Base-by-base conservation (phyloP, 2,888 invertebrate species). In the Trichogramma evanescens region DNA sequence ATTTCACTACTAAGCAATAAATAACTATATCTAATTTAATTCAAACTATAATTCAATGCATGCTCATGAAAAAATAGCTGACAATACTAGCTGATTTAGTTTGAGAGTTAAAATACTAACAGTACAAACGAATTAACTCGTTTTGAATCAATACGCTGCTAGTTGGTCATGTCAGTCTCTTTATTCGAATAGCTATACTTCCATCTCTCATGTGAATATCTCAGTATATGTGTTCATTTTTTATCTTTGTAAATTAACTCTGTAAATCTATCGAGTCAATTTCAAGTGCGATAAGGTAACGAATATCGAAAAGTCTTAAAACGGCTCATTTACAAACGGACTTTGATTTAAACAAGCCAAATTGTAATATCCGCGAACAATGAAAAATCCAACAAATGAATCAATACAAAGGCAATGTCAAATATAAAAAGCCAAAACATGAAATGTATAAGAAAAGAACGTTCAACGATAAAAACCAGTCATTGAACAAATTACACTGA, bases 251-350 rank as follows among this genome's bases (percentile, higher is more conserved):
- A 42, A 45, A 42, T 10, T 49, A 56, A 26, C 56, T 50, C 45
- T 46, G 9, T 66, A 69, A 66, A 66, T 67, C 67, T 68, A 67
- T 72, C 73, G 70, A 72, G 75, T 74, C 75, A 75, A 74, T 76
- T 74, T 71, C 67, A 71, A 72, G 68, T 67, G 67, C 70, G 69
- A 73, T 67, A 68, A 68, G 70, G 69, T 68, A 67, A 59, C 63
- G 67, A 71, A 71, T 72, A 68, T 71, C 68, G 65, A 67, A 26
- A 69, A 64, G 64, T 59, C 50, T 53, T 51, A 40, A 59, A 42
- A 50, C 58, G 42, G 53, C 49, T 44, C 43, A 58, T 8, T 54
- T 53, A 41, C 4, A 52, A 56, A 38, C 44, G 13, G 42, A 43
- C n/a, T 6, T 46, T 38, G 49, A 52, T 44, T 26, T 44, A 38